Base-by-base conservation (phyloP, 2,888 invertebrate species). In the Siphlonurus alternatus region DNA sequence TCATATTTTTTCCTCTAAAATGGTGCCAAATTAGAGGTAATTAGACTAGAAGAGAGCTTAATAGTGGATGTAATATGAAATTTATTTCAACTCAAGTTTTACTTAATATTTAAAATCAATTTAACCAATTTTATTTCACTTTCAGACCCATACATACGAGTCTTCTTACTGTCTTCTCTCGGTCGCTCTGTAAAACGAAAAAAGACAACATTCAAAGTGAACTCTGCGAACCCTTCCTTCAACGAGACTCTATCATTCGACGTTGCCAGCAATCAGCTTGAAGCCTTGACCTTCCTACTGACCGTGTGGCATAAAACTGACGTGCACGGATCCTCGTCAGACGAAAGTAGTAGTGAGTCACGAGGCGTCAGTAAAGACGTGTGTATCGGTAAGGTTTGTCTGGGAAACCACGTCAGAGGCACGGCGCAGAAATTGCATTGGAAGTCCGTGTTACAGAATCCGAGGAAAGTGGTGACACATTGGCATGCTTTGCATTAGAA, bases 211-310 rank as follows among this genome's bases (percentile, higher is more conserved):
- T 67, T 70, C 5, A 66, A 74, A 20, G 67, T 66, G 2, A 71
- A 71, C 1, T 71, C 70, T 1, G 67, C 69, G n/a, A 72, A 74
- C 18, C 75, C 76, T 2, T 74, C 75, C 63, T 77, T 76, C 67
- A 76, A 77, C 65, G 78, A 78, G 67, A 76, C 76, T 1, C 68
- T 78, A 15, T 76, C 76, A 1, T 78, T 78, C 67, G 76, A 77
- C 67, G 68, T 78, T 38, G 70, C 73, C 23, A 70, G 69, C 51
- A 69, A 71, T 66, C 75, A 77, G 67, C 70, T 78, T 22, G 77
- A 77, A 65, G 70, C 69, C 2, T 72, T 75, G 15, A 74, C 75
- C 66, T 76, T 77, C 67, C 70, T 77, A 5, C 70, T 76, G 51
- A 71, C 74, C 18, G 68, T 76, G 73, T 65, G 74, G 70, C 67